A percentile compares a stretch with the other conserved stretches of the same genome.
Conservation (phyloP, 2,797 vertebrate species). For the Pipistrellus pipistrellus region DNA sequence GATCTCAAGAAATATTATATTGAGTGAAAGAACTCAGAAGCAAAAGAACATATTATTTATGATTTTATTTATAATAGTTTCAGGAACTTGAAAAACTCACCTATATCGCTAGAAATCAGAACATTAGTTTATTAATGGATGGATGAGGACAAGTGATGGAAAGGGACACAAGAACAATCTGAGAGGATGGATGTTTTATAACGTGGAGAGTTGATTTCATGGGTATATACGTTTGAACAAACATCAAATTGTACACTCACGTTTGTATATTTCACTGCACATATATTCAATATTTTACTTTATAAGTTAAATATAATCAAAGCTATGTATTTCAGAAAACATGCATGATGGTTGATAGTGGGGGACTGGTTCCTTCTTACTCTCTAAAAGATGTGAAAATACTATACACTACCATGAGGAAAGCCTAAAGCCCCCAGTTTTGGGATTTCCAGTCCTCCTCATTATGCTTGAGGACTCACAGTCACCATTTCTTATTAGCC, state of each 20-base stretch:
- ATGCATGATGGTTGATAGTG: not conserved
- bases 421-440: not conserved
- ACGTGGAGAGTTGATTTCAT: not conserved
- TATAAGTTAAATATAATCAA: not conserved
- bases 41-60: not conserved
- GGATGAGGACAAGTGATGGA: not conserved
- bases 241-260: not conserved
- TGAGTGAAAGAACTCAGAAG: not conserved
- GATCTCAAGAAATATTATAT: not conserved
- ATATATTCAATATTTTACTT: not conserved
- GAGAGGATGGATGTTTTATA: not conserved
- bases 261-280: not conserved
- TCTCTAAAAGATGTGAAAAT: not conserved
- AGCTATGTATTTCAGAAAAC: not conserved
- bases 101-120: not conserved
- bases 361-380: not conserved
- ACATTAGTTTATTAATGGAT: not conserved
- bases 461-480: not conserved
- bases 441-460: not conserved
- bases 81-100: not conserved
- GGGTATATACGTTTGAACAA: not conserved
- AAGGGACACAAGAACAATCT: not conserved
- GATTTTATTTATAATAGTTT: not conserved
- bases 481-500: not conserved
- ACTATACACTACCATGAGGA: not conserved